Evolutionary conservation across 2,888 invertebrate species (phyloP), one percentile per base, ranked within the genome.

Genomic region (Ceriagrion tenellum): DNA sequence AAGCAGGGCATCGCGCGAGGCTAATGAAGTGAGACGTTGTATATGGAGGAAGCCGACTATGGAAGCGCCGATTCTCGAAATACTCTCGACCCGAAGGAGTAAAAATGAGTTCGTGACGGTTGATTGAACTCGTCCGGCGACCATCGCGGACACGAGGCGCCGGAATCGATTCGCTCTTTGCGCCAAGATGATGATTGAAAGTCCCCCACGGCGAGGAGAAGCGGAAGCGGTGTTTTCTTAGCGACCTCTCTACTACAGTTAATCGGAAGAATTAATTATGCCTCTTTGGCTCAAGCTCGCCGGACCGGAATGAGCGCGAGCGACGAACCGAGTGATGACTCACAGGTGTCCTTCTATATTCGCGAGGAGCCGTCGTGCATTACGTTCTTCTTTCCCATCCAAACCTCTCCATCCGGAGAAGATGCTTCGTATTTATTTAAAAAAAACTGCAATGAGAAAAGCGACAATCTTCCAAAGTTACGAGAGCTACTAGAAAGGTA

Each of bases 91-190:
- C 35, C 18, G 35, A 69, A 23, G n/a, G 6, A 69, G 69, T n/a
- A n/a, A 69, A n/a, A 69, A n/a, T 69, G n/a, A n/a, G 69, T 69
- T n/a, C 69, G 69, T 35, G 81, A 81, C 81, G 30, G 81, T 81
- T 35, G 81, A 81, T 26, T 30, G 81, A 81, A 35, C 35, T 35
- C n/a, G n/a, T 81, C 35, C 69, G 2, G 30, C 81, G 13, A 81
- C 81, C 35, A 35, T 13, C 81, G 35, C 13, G 18, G 35, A 81
- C 35, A 35, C 16, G 30, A 81, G 13, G 2, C 47, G 47, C 8
- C 47, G n/a, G 69, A 69, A 69, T 26, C 12, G n/a, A 69, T 26
- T 69, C 26, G n/a, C 10, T 69, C 69, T 13, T 26, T n/a, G n/a
- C 69, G 16, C 69, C 26, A 2, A n/a, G n/a, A 6, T 69, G 59